Evolutionary conservation across 2,888 invertebrate species (phyloP).

Genomic region (Athrips mouffetella): DNA sequence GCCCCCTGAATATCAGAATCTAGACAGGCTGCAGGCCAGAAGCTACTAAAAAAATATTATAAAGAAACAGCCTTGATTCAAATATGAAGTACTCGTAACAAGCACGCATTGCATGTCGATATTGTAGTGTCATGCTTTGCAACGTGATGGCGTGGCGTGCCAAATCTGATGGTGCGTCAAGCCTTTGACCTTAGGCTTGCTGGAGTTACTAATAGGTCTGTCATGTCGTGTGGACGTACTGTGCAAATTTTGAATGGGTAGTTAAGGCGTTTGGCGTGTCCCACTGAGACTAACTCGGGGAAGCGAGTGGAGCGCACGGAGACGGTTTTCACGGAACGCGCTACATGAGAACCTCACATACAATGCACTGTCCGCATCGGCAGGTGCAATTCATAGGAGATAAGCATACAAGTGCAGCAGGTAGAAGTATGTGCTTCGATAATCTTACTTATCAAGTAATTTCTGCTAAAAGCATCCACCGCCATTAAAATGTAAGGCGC

Average conservation of each 20-base stretch:
- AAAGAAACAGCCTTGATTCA: no score
- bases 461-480: no score
- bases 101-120: not conserved
- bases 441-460: no score
- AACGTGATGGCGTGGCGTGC: not conserved
- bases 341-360: slow-evolving; percentile 39
- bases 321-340: slow-evolving; percentile 50
- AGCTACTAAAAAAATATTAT: no score
- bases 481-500: no score
- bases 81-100: slow-evolving; percentile 1
- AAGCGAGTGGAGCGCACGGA: slow-evolving; percentile 34
- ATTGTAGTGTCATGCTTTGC: not conserved
- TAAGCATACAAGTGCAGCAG: no score
- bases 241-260: slow-evolving; percentile 18
- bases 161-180: slow-evolving; percentile 7
- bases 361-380: slow-evolving; percentile 27
- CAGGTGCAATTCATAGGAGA: slow-evolving; percentile 6
- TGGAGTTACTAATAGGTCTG: slow-evolving; percentile 4
- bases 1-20: no score
- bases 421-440: no score
- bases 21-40: no score
- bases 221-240: not conserved
- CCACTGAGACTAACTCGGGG: slow-evolving; percentile 27
- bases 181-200: not conserved
- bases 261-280: slow-evolving; percentile 6